These are phyloP conservation scores for Strigops habroptila DNA, from an alignment of 2,113 vertebrate species.

Conservation along the genomic window DNA sequence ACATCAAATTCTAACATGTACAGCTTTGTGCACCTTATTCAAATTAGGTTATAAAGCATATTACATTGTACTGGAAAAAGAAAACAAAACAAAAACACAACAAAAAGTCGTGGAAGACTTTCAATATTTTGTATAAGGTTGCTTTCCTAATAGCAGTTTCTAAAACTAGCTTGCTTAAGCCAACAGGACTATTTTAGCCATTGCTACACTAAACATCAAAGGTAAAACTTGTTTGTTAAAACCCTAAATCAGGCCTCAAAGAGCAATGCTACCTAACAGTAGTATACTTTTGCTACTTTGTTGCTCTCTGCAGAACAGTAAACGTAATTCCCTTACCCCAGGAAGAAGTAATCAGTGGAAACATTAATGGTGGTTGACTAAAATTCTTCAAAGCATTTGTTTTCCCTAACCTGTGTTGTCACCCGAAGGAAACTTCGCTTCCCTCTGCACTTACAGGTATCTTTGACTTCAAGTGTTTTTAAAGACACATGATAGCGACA, in stretches of 20 bases:
- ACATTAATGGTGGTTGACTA: not conserved
- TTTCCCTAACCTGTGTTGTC: not conserved
- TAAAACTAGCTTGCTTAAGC: not conserved
- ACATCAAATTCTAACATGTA: not conserved
- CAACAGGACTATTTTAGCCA: conserved; percentile 2
- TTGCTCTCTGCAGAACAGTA: not conserved
- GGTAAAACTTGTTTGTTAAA: conserved; percentile 7
- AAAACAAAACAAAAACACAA: not conserved
- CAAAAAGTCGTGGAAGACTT: not conserved
- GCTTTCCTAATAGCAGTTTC: not conserved
- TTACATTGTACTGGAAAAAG: not conserved
- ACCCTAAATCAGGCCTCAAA: not conserved
- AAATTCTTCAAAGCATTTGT: not conserved
- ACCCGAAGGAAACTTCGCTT: not conserved
- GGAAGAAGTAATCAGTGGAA: not conserved
- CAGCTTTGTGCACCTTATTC: not conserved
- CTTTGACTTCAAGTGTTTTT: not conserved
- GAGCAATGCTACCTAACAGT: not conserved
- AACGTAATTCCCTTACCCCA: not conserved
- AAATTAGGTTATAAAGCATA: not conserved
- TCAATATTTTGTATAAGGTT: not conserved
- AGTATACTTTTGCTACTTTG: not conserved
- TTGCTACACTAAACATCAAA: not conserved
- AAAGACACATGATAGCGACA: not conserved
- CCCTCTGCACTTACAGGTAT: not conserved